A percentile compares a stretch with the other conserved stretches of the same genome.
Evolutionary conservation across 2,113 vertebrate genomes (phyloP).

Genomic region (Pedetes capensis): DNA sequence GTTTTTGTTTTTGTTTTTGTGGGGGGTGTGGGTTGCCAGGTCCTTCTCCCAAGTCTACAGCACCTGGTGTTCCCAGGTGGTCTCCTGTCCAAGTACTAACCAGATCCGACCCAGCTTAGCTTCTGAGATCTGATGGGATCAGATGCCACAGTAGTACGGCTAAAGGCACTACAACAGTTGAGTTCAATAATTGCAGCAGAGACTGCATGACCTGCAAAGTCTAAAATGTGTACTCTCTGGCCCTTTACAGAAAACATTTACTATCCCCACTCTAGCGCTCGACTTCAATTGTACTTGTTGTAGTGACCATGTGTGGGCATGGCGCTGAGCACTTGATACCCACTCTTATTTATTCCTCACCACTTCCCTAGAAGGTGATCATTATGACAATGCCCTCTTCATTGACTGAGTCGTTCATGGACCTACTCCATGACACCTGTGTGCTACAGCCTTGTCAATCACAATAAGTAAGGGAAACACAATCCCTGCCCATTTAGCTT

Average conservation of each 20-base stretch:
- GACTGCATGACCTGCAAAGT: neutral
- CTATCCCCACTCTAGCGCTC: neutral
- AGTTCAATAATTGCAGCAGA: neutral
- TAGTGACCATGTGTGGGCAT: rapidly evolving
- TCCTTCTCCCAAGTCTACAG: too few relatives aligned
- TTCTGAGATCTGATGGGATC: too few relatives aligned
- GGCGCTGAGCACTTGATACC: neutral
- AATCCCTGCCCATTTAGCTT: neutral
- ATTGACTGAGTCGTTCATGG: neutral
- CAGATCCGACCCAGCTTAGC: too few relatives aligned
- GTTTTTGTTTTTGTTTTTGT: too few relatives aligned
- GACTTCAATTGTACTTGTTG: neutral
- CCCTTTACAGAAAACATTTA: neutral
- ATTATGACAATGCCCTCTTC: neutral
- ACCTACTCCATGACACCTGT: neutral
- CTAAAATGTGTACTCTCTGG: neutral
- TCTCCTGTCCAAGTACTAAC: too few relatives aligned
- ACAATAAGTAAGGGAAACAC: neutral
- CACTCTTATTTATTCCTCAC: neutral
- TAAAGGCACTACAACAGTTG: neutral
- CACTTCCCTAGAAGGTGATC: neutral
- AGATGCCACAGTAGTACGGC: too few relatives aligned
- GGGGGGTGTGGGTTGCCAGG: too few relatives aligned
- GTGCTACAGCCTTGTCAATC: neutral
- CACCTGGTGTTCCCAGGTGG: too few relatives aligned